Percentiles rank a stretch among this genome's conserved stretches.
Conservation (phyloP, 1,140 invertebrate species). For the Drosophila orena region DNA sequence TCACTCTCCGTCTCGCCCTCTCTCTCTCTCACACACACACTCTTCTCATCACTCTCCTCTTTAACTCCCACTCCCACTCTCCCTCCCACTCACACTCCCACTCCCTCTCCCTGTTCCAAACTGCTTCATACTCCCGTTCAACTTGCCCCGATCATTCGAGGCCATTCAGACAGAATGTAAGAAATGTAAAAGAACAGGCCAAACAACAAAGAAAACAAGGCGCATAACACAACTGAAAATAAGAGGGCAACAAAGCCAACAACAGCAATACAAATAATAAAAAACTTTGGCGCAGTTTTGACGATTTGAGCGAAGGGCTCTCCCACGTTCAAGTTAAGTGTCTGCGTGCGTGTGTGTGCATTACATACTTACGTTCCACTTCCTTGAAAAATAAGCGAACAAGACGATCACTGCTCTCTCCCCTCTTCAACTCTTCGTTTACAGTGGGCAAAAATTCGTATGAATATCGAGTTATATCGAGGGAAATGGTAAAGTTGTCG, state of each 20-base stretch:
- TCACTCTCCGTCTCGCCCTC: too few species aligned
- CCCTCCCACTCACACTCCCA: too few species aligned
- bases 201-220: conserved; percentile 30
- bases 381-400: too few species aligned
- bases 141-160: conserved; percentile 56
- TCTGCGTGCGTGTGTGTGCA: conserved; percentile 1
- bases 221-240: conserved; percentile 31
- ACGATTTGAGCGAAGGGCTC: conserved; percentile 58
- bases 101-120: not conserved
- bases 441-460: not conserved
- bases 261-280: not conserved
- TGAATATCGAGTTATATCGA: not conserved
- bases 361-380: conserved; percentile 42
- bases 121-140: conserved; percentile 11
- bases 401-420: conserved; percentile 17
- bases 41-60: too few species aligned
- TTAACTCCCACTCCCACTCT: too few species aligned
- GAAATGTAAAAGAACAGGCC: conserved; percentile 18
- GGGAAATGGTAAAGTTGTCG: conserved; percentile 3
- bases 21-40: too few species aligned
- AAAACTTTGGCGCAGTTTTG: conserved; percentile 56
- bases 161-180: conserved; percentile 50
- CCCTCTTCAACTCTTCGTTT: conserved; percentile 15
- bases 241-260: conserved; percentile 34
- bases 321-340: conserved; percentile 65